phyloP scores from a whole-genome alignment of 1,140 invertebrate species.

The Triops cancriformis region DNA sequence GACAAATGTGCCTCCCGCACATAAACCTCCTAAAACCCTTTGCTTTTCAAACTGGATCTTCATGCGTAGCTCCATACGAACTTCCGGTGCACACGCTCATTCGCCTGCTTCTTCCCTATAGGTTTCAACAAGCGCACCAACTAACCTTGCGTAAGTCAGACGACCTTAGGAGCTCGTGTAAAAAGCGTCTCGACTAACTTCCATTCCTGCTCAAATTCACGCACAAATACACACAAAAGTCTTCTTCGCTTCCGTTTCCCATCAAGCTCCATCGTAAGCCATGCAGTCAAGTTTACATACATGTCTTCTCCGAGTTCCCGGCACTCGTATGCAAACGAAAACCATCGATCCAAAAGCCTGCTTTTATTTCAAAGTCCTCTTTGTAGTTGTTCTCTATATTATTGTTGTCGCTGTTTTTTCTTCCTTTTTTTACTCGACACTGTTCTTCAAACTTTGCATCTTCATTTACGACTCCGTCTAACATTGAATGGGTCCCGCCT shows the following conservation, averaged over 20 bases:
- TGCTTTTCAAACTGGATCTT: not conserved
- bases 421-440: not conserved
- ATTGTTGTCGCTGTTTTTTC: not conserved
- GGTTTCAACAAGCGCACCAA: not conserved
- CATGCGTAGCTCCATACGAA: not conserved
- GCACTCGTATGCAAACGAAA: conserved; percentile 5
- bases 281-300: conserved; percentile 4
- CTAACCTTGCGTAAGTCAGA: not conserved
- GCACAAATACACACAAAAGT: not conserved
- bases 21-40: not conserved
- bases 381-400: not conserved
- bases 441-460: not conserved
- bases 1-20: not conserved
- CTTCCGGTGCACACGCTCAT: not conserved
- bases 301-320: not conserved
- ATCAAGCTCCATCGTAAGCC: not conserved
- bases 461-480: not conserved
- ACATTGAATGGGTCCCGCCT: not conserved
- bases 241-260: not conserved
- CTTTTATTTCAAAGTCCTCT: not conserved
- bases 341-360: not conserved
- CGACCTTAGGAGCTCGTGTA: not conserved
- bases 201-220: not conserved
- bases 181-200: not conserved
- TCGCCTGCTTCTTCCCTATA: not conserved